A percentile compares a stretch with the other conserved stretches of the same genome.
Evolutionary conservation across 1,140 invertebrate species (phyloP).

Genomic region (Phymorhynchus buccinoides): DNA sequence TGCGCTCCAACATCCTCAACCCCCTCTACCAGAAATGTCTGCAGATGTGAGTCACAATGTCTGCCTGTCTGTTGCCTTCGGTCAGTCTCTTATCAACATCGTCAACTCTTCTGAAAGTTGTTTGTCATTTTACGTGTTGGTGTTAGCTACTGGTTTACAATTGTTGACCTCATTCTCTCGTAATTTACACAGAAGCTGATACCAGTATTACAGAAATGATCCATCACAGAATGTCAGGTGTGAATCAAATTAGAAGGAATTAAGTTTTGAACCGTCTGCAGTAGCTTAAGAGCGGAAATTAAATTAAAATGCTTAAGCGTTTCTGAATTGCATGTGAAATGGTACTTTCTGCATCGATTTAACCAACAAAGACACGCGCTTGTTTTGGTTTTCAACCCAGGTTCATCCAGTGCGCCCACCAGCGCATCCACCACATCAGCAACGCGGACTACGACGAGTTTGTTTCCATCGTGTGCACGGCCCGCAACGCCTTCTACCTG

Average conservation of each 20-base stretch:
- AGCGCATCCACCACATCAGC: constrained; percentile 93
- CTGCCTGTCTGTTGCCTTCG: constrained; percentile 78
- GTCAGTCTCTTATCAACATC: constrained; percentile 84
- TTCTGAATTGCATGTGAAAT: background rate
- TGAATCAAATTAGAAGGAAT: too few relatives aligned
- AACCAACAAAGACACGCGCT: background rate
- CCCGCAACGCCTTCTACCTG: constrained; percentile 87
- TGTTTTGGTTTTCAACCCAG: constrained; percentile 74
- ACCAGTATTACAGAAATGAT: too few relatives aligned
- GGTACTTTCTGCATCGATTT: background rate
- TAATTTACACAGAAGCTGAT: too few relatives aligned
- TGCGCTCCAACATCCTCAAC: constrained; percentile 84
- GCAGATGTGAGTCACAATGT: constrained; percentile 85
- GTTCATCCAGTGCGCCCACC: constrained; percentile 96
- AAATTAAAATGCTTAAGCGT: too few relatives aligned
- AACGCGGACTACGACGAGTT: constrained; percentile 95
- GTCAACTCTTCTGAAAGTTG: constrained; percentile 91
- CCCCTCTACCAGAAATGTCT: constrained; percentile 96
- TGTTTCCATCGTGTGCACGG: constrained; percentile 90
- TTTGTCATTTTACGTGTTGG: too few relatives aligned
- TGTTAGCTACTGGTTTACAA: too few relatives aligned
- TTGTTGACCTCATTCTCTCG: too few relatives aligned
- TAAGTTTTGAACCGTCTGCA: too few relatives aligned
- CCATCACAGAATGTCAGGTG: too few relatives aligned
- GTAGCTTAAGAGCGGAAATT: too few relatives aligned